Base-by-base conservation (phyloP, 2,888 invertebrate species). In the Cataglyphis rosenhaueri region DNA sequence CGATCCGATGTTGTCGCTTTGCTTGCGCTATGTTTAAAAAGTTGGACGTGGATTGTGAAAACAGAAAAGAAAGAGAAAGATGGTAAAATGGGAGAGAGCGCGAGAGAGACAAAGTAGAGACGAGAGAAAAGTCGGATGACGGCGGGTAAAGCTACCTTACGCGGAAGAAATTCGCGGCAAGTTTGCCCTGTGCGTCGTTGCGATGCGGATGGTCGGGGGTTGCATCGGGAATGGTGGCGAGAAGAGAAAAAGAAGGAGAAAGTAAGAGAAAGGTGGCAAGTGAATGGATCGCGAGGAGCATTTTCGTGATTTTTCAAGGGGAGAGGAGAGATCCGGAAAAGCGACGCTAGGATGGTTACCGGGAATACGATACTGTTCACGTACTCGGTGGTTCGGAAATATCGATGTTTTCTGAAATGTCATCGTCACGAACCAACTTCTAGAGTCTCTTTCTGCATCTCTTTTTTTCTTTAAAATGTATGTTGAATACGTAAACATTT, bases 1-100 rank as follows among this genome's bases (percentile, higher is more conserved):
- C 64, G 81, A 82, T 79, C 81, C 68, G 74, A 85, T 84, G 89
- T 89, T 81, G 89, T 86, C 86, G 87, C 83, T 81, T 82, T 85
- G 81, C 44, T 70, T 52, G 41, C 64, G 79, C n/a, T 73, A 52
- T 71, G 76, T 76, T 82, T 82, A 81, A 84, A 89, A 89, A 89
- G 86, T 84, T 89, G 66, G 81, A 81, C 75, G 82, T 38, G 74
- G 65, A 81, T 83, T 81, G 83, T 76, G 65, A 66, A 76, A 68
- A 52, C 57, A 70, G 41, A 68, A 78, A 81, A 44, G 12, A n/a
- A 68, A 44, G 44, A 59, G 59, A 78, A 59, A 35, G 68, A 66
- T 41, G 32, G 9, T 10, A 71, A 38, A 59, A 48, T 25, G 44
- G n/a, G 70, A 44, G 66, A 25, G 32, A 32, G 32, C 32, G 75